phyloP scores from a whole-genome alignment of 2,888 invertebrate genomes.

The Melanchra persicariae region DNA sequence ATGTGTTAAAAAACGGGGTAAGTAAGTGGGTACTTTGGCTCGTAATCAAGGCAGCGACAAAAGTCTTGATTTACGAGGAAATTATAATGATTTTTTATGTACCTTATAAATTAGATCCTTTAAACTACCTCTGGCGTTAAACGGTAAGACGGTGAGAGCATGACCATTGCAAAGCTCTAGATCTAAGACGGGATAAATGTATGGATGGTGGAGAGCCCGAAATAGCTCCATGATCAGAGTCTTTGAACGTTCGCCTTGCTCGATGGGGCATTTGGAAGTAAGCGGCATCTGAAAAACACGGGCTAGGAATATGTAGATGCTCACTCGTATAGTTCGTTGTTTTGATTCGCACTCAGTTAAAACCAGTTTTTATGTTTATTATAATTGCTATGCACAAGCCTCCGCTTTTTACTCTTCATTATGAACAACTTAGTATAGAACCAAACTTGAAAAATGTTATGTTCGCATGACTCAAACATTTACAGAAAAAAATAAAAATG shows the following conservation, averaged over 20 bases:
- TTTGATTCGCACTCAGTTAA: not conserved
- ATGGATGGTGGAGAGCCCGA: conserved; percentile 97
- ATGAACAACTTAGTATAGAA: no score
- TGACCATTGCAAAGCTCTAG: conserved; percentile 94
- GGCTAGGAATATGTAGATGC: not conserved
- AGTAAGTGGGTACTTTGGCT: no score
- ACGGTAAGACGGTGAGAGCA: conserved; percentile 95
- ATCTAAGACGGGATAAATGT: conserved; percentile 97
- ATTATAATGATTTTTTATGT: conserved; percentile 47
- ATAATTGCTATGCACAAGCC: no score
- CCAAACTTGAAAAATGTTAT: no score
- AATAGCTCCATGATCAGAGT: conserved; percentile 95
- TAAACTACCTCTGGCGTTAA: conserved; percentile 96
- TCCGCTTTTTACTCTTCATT: no score
- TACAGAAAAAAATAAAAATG: no score
- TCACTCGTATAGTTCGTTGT: not conserved
- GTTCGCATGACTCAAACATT: no score
- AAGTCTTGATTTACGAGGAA: not conserved
- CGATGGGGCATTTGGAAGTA: conserved; percentile 92
- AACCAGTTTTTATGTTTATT: no score
- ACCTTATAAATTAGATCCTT: conserved; percentile 97
- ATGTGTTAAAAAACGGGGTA: no score
- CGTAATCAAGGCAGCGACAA: not conserved
- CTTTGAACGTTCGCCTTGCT: conserved; percentile 92
- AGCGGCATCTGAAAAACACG: conserved; percentile 87